A percentile compares a stretch with the other conserved stretches of the same genome.
phyloP scores from a whole-genome alignment of 2,113 vertebrate species.

The Triplophysa tibetana region DNA sequence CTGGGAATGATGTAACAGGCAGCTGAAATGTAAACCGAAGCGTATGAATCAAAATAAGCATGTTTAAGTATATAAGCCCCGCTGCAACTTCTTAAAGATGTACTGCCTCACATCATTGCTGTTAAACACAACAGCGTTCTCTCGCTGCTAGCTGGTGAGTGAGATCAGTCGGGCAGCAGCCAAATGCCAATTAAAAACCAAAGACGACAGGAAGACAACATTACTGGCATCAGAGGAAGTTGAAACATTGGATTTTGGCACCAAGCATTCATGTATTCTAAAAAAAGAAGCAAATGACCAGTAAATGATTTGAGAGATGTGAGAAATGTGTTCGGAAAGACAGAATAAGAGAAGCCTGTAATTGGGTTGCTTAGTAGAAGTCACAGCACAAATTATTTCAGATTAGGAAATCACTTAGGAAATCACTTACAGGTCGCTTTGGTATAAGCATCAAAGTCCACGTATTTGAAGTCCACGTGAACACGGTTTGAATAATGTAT shows the following conservation, averaged over 20 bases:
- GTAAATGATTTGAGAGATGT: neutral
- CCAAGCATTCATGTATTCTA: constrained; percentile 75
- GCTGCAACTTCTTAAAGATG: neutral
- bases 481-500: too few species aligned
- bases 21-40: constrained; percentile 63
- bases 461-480: too few species aligned
- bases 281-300: constrained; percentile 69
- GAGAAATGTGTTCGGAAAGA: neutral
- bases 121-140: constrained; percentile 43
- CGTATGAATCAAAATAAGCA: neutral
- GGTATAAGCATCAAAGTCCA: too few species aligned
- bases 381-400: neutral
- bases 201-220: constrained; percentile 63
- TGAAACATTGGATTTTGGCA: constrained; percentile 66
- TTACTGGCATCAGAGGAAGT: constrained; percentile 72
- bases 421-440: too few species aligned
- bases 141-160: constrained; percentile 37
- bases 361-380: neutral
- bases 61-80: neutral
- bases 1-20: constrained; percentile 65
- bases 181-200: constrained; percentile 46
- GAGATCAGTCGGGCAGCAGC: constrained; percentile 47
- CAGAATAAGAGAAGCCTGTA: neutral
- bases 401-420: too few species aligned
- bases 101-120: constrained; percentile 66